These are phyloP conservation scores for Notolepis coatsorum DNA, from an alignment of 2,797 vertebrate species.

Conservation along the genomic window DNA sequence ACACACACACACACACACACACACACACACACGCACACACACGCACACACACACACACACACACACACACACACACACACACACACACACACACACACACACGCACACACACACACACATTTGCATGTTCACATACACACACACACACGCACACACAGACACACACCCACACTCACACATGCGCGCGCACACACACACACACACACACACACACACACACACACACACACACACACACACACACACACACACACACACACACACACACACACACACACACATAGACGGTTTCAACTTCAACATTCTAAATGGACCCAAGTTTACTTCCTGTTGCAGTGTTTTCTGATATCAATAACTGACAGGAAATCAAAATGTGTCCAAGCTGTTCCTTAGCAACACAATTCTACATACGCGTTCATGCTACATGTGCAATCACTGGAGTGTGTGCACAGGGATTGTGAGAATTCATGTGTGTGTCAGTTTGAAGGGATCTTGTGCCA, in stretches of 20 bases:
- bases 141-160: neutral
- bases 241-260: no score
- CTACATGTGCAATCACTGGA: constrained; percentile 19
- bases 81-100: constrained; percentile 4
- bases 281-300: no score
- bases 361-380: no score
- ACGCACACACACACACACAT: constrained; percentile 8
- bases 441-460: constrained; percentile 5
- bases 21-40: neutral
- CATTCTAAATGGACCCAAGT: no score
- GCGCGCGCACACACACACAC: no score
- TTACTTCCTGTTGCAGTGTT: no score
- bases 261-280: no score
- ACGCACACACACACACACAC: constrained; percentile 20
- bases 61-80: constrained; percentile 5
- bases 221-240: no score
- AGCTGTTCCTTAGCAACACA: no score
- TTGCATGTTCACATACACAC: neutral
- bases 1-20: neutral
- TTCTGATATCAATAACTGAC: no score
- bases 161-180: neutral
- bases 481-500: constrained; percentile 22
- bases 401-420: constrained; percentile 15
- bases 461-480: constrained; percentile 18
- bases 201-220: no score